These are phyloP conservation scores for Penaeus indicus DNA, from an alignment of 1,140 invertebrate species.

Conservation along the genomic window DNA sequence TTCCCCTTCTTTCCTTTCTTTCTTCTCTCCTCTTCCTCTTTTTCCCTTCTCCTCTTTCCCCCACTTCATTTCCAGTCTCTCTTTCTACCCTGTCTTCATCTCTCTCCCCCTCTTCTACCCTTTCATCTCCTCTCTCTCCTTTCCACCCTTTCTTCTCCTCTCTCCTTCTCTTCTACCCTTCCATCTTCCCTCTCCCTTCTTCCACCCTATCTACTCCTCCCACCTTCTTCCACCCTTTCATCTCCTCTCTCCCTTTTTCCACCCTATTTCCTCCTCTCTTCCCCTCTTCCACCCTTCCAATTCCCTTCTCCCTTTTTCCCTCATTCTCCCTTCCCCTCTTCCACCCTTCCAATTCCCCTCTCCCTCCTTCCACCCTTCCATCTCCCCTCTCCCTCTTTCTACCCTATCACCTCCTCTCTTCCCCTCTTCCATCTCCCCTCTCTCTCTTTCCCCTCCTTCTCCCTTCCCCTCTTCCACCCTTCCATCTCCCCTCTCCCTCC, in stretches of 20 bases:
- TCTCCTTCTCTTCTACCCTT: neutral
- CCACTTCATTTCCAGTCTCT: neutral
- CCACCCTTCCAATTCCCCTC: neutral
- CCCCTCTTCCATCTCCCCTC: neutral
- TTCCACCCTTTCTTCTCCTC: neutral
- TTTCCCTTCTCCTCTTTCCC: neutral
- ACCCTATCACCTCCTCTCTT: neutral
- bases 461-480: neutral
- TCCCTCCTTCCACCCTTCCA: neutral
- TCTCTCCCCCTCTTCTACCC: neutral
- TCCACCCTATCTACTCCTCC: neutral
- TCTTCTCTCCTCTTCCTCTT: neutral
- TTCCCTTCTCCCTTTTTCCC: conserved; percentile 10
- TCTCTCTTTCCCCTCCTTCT: neutral
- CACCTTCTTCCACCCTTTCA: too few relatives aligned
- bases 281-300: neutral
- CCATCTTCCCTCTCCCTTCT: neutral
- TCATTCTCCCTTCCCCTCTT: neutral
- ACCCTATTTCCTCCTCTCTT: neutral
- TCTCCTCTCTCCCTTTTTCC: too few relatives aligned
- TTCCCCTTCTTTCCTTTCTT: too few relatives aligned
- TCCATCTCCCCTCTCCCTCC: neutral
- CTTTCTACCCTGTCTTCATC: neutral
- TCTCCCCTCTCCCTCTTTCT: neutral
- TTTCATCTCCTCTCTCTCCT: neutral